Percentiles rank a stretch among this genome's conserved stretches.
These are phyloP conservation scores for Diuraphis noxia DNA, from an alignment of 1,140 invertebrate genomes.

Conservation along the genomic window DNA sequence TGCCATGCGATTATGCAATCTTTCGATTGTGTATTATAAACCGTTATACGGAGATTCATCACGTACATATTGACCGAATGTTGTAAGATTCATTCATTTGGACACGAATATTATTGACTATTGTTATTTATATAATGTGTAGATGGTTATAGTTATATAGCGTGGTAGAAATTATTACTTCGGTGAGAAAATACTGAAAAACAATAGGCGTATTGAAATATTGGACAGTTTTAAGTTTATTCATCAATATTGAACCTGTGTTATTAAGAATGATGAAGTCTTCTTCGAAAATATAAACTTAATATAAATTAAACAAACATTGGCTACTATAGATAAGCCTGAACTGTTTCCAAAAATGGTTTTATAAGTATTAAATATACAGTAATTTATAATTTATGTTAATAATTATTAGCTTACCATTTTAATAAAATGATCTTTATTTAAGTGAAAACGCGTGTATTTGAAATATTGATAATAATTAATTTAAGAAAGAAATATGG, in stretches of 20 bases:
- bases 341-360: neutral
- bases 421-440: constrained; percentile 3
- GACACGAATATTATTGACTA: neutral
- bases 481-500: neutral
- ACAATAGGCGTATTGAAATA: neutral
- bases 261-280: neutral
- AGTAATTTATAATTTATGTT: neutral
- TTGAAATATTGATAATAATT: neutral
- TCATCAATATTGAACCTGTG: neutral
- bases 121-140: neutral
- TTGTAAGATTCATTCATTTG: neutral
- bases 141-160: neutral
- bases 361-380: neutral
- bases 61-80: constrained; percentile 20
- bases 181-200: neutral
- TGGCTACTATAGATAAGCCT: neutral
- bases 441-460: neutral
- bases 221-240: neutral
- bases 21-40: neutral
- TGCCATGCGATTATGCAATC: neutral
- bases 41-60: constrained; percentile 41
- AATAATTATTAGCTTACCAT: neutral
- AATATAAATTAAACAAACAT: constrained; percentile 6
- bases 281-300: neutral
- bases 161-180: neutral